These are phyloP conservation scores for Tyria jacobaeae DNA, from an alignment of 2,888 invertebrate genomes.

Conservation along the genomic window DNA sequence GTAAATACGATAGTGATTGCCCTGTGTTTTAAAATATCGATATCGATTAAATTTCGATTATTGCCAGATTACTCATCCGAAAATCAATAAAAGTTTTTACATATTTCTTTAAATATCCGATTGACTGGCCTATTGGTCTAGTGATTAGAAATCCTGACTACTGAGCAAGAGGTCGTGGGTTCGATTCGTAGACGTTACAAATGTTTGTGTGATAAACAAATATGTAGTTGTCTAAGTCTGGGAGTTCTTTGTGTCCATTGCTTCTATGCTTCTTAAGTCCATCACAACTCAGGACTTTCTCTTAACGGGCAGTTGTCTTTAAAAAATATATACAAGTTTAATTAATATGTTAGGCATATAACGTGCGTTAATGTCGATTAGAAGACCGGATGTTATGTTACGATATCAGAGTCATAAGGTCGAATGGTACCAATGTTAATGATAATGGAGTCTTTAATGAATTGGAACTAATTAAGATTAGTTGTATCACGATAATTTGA, in stretches of 20 bases:
- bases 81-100: not conserved
- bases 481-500: not conserved
- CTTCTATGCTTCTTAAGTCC: too few species aligned
- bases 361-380: not conserved
- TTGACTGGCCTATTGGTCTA: too few species aligned
- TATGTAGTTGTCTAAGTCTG: too few species aligned
- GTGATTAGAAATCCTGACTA: too few species aligned
- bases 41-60: slow-evolving; percentile 16
- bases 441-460: slow-evolving; percentile 21
- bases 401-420: slow-evolving; percentile 11
- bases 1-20: slow-evolving; percentile 71
- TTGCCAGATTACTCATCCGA: not conserved
- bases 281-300: too few species aligned
- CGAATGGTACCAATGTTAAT: slow-evolving; percentile 16
- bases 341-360: not conserved
- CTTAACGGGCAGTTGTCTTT: too few species aligned
- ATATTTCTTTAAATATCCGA: too few species aligned
- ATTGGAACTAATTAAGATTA: slow-evolving; percentile 22
- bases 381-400: slow-evolving; percentile 17
- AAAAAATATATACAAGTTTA: not conserved
- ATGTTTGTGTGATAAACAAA: too few species aligned
- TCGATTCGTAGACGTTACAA: too few species aligned
- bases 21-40: slow-evolving; percentile 30
- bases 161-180: too few species aligned
- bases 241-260: too few species aligned